Conservation (phyloP, 37 sponge, comb jelly and placozoan species). For the Ephydatia muelleri region DNA sequence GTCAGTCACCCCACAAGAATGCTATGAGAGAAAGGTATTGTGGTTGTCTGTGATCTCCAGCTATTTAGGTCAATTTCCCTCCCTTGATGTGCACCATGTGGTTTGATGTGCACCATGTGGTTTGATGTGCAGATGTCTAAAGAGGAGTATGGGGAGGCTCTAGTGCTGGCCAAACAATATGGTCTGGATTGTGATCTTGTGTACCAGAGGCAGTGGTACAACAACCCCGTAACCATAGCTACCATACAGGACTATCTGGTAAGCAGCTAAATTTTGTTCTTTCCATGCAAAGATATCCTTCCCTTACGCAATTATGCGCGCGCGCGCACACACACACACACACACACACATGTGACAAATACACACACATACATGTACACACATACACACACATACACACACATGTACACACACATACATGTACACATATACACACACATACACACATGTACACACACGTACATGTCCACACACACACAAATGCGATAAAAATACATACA, state of each 20-base stretch:
- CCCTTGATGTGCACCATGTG: background rate
- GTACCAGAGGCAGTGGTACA: constrained; percentile 78
- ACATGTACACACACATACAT: too few species aligned
- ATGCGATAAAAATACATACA: too few species aligned
- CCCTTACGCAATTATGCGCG: constrained; percentile 86
- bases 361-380: constrained; percentile 44
- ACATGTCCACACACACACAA: too few species aligned
- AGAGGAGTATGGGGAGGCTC: constrained; percentile 81
- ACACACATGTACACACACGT: too few species aligned
- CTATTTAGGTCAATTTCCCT: background rate
- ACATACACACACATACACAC: background rate
- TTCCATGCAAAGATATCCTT: constrained; percentile 35
- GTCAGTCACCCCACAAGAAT: constrained; percentile 83
- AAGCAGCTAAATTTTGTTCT: background rate
- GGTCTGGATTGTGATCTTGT: constrained; percentile 77
- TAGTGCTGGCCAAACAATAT: constrained; percentile 68
- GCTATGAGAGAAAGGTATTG: constrained; percentile 76
- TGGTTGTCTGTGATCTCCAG: background rate
- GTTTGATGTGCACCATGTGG: too few species aligned
- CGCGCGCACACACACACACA: constrained; percentile 10
- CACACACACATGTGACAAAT: too few species aligned
- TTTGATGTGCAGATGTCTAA: constrained; percentile 49
- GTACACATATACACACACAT: too few species aligned
- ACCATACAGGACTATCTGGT: constrained; percentile 84
- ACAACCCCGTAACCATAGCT: constrained; percentile 42